Evolutionary conservation across 2,113 vertebrate species (phyloP).

Genomic region (Nycticorax nycticorax): DNA sequence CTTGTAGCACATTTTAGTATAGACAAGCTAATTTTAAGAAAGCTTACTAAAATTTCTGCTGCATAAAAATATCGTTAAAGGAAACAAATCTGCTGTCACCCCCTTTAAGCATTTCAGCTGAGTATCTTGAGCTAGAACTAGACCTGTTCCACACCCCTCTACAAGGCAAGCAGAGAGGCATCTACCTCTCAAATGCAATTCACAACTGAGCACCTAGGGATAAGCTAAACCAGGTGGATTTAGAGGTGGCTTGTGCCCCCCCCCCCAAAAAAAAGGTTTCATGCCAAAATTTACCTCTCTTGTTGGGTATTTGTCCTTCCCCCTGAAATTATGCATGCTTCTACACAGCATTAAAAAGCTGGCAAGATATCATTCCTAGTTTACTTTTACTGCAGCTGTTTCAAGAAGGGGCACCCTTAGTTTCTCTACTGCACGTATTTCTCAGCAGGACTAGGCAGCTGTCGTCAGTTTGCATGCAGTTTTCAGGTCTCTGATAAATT

Average conservation of each 20-base stretch:
- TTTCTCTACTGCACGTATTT: rapidly evolving
- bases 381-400: background rate
- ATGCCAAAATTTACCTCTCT: background rate
- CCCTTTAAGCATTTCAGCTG: background rate
- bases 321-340: background rate
- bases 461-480: background rate
- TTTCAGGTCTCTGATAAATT: background rate
- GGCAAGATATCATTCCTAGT: background rate
- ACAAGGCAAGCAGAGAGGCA: background rate
- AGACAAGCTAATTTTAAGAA: background rate
- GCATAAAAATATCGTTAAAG: background rate
- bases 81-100: background rate
- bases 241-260: background rate
- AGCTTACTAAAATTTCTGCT: background rate
- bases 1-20: background rate
- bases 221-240: background rate
- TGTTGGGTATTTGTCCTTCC: background rate
- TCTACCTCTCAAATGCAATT: rapidly evolving
- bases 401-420: rapidly evolving
- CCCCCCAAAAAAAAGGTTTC: background rate
- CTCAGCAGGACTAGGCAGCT: background rate
- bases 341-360: background rate
- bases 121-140: background rate
- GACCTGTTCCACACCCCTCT: background rate
- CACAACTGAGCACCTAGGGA: background rate